These are phyloP conservation scores for Sphyrna mokarran DNA, from an alignment of 2,113 vertebrate genomes.

Conservation along the genomic window DNA sequence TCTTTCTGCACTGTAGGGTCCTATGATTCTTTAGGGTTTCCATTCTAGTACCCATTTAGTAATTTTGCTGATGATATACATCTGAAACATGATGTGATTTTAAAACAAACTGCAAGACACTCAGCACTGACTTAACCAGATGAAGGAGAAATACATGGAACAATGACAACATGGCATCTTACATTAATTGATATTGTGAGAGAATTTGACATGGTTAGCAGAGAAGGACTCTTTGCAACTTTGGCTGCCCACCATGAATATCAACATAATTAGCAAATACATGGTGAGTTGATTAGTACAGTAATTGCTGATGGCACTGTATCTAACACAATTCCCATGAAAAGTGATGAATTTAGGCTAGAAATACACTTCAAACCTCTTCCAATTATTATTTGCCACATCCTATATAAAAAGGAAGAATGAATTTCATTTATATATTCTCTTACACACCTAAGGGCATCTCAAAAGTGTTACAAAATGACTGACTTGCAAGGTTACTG, in stretches of 20 bases:
- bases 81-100: background rate
- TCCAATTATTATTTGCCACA: background rate
- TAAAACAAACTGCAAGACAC: background rate
- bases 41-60: background rate
- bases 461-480: background rate
- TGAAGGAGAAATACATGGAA: background rate
- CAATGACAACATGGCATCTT: background rate
- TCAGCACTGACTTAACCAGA: background rate
- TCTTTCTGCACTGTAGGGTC: no score
- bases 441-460: background rate
- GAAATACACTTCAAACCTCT: background rate
- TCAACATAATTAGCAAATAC: conserved; percentile 4
- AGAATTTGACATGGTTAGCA: background rate
- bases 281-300: background rate
- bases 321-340: background rate
- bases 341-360: background rate
- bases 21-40: no score
- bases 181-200: background rate
- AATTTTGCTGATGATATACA: background rate
- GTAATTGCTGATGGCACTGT: background rate
- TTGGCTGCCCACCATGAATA: background rate
- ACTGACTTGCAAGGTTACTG: background rate
- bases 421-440: background rate
- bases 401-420: background rate
- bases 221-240: background rate